Evolutionary conservation across 2,113 vertebrate species (phyloP).

Genomic region (Variabilichromis moorii): DNA sequence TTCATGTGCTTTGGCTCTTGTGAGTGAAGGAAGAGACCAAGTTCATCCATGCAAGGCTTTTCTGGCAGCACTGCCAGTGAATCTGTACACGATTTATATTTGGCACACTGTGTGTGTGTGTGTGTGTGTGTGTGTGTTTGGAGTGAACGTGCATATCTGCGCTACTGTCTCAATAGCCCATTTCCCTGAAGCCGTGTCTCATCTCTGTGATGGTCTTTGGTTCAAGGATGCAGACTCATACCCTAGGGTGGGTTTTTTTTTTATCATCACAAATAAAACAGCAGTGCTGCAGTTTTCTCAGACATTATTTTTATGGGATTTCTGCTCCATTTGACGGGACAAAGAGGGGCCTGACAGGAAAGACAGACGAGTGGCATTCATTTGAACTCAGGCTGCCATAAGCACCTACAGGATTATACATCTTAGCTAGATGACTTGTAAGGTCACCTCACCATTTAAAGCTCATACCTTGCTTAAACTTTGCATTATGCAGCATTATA

Average conservation of each 20-base stretch:
- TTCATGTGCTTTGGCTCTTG: neutral
- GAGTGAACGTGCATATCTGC: neutral
- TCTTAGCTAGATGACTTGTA: neutral
- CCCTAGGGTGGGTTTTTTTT: neutral
- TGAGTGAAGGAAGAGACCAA: neutral
- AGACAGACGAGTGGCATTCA: neutral
- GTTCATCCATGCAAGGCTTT: neutral
- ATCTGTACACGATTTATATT: slow-evolving; percentile 6
- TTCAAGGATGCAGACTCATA: slow-evolving; percentile 39
- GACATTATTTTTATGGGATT: slow-evolving; percentile 9
- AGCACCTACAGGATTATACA: neutral
- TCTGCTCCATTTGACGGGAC: slow-evolving; percentile 16
- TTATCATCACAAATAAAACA: slow-evolving; percentile 10
- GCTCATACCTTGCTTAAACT: neutral
- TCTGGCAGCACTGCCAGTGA: neutral
- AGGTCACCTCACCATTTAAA: neutral
- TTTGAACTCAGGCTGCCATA: neutral
- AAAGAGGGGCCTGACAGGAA: neutral
- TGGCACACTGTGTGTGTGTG: neutral
- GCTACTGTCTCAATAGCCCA: slow-evolving; percentile 14
- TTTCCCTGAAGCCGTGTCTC: slow-evolving; percentile 38
- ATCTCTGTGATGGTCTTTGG: slow-evolving; percentile 13
- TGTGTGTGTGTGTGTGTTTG: neutral
- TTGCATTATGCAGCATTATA: neutral
- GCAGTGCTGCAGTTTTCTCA: neutral